These are phyloP conservation scores for Cydia amplana DNA, from an alignment of 1,140 invertebrate genomes.

Conservation along the genomic window DNA sequence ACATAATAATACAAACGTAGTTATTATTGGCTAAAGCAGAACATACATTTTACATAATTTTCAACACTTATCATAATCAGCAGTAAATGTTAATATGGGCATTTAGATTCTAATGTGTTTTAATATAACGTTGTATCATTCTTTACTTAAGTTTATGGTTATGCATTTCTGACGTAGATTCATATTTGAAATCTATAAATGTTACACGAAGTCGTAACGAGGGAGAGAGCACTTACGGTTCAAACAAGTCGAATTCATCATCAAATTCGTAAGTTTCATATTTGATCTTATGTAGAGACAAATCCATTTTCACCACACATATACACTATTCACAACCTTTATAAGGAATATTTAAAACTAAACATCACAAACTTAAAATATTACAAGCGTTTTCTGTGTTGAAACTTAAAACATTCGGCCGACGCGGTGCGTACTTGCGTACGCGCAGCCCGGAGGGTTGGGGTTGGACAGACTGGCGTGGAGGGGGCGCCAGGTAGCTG, in stretches of 20 bases:
- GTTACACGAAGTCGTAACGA: neutral
- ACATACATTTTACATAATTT: neutral
- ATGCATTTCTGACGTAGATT: neutral
- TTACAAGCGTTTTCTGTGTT: slow-evolving; percentile 37
- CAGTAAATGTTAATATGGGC: neutral
- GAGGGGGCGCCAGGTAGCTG: slow-evolving; percentile 26
- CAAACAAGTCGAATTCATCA: slow-evolving; percentile 39
- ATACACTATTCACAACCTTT: slow-evolving; percentile 35
- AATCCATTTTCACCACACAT: slow-evolving; percentile 58
- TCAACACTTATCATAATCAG: neutral
- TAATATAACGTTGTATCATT: neutral
- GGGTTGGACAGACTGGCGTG: slow-evolving; percentile 12
- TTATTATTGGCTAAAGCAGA: neutral
- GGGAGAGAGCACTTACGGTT: slow-evolving; percentile 48
- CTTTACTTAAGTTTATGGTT: neutral
- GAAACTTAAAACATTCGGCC: neutral
- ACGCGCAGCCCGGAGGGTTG: slow-evolving; percentile 11
- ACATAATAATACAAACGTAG: neutral
- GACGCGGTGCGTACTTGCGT: slow-evolving; percentile 4
- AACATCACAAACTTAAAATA: slow-evolving; percentile 46
- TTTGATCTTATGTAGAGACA: slow-evolving; percentile 62
- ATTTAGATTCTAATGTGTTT: slow-evolving; percentile 2
- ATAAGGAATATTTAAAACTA: slow-evolving; percentile 46
- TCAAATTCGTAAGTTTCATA: slow-evolving; percentile 59
- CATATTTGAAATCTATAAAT: neutral